phyloP scores from a whole-genome alignment of 2,888 invertebrate genomes.

The Polylopha cassiicola region DNA sequence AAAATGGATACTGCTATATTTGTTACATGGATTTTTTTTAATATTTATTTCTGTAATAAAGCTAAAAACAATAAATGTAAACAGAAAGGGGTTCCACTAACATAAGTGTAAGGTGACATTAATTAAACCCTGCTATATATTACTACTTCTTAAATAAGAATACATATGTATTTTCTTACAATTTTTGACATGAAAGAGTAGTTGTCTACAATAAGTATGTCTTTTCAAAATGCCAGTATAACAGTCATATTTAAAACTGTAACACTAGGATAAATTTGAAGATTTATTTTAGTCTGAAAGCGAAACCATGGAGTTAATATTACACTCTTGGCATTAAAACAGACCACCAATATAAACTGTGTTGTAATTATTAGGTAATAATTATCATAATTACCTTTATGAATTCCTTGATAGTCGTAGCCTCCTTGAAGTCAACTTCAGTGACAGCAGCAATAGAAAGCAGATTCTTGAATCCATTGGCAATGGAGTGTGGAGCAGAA shows the following conservation, averaged over 20 bases:
- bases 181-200: too few relatives aligned
- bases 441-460: constrained; percentile 97
- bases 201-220: constrained; percentile 24
- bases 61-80: too few relatives aligned
- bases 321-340: constrained; percentile 37
- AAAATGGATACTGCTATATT: too few relatives aligned
- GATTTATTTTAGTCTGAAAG: constrained; percentile 44
- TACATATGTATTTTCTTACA: too few relatives aligned
- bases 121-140: too few relatives aligned
- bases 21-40: too few relatives aligned
- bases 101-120: too few relatives aligned
- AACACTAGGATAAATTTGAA: constrained; percentile 51
- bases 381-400: constrained; percentile 80
- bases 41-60: too few relatives aligned
- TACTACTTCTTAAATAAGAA: too few relatives aligned
- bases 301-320: constrained; percentile 35
- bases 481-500: constrained; percentile 97
- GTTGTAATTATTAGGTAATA: background rate
- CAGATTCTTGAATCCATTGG: constrained; percentile 98
- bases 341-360: constrained; percentile 27
- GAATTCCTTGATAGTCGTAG: constrained; percentile 93
- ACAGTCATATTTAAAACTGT: constrained; percentile 23
- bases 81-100: too few relatives aligned
- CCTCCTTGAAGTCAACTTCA: constrained; percentile 96
- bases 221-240: constrained; percentile 47